Evolutionary conservation across 2,888 invertebrate species (phyloP).

Genomic region (Ctenicera cuprea): DNA sequence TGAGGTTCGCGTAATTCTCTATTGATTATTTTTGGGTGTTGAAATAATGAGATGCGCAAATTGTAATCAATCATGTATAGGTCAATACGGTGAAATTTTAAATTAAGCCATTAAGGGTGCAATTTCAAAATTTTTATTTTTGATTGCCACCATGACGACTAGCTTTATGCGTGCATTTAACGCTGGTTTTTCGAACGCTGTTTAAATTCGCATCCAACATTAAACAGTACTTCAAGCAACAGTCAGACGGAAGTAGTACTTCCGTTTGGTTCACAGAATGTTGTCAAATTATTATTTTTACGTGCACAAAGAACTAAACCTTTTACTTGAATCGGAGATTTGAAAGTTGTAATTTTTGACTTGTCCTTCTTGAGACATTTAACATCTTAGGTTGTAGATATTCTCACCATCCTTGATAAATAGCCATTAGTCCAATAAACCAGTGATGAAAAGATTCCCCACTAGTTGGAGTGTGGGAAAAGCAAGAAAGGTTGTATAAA

Average conservation of each 20-base stretch:
- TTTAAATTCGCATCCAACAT: conserved; percentile 35
- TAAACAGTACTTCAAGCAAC: conserved; percentile 27
- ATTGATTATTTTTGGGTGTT: conserved; percentile 33
- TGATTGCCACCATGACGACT: not conserved
- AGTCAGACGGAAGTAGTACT: conserved; percentile 42
- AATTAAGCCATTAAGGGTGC: not conserved
- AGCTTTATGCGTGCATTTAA: conserved; percentile 23
- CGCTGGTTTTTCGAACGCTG: conserved; percentile 44
- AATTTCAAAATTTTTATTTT: not conserved
- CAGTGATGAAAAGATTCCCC: too few species aligned
- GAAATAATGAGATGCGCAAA: conserved; percentile 12
- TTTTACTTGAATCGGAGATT: too few species aligned
- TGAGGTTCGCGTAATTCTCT: conserved; percentile 36
- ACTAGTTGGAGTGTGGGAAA: too few species aligned
- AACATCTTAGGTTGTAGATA: too few species aligned
- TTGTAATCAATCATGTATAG: too few species aligned
- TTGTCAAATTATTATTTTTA: too few species aligned
- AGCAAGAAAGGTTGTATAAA: too few species aligned
- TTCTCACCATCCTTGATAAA: too few species aligned
- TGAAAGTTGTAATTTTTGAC: too few species aligned
- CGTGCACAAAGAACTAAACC: too few species aligned
- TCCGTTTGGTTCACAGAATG: conserved; percentile 26
- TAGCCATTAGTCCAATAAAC: too few species aligned
- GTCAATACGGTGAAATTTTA: not conserved
- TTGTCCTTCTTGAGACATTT: too few species aligned